Evolutionary conservation across 2,797 vertebrate genomes (phyloP).

Genomic region (Rhinoraja longicauda): DNA sequence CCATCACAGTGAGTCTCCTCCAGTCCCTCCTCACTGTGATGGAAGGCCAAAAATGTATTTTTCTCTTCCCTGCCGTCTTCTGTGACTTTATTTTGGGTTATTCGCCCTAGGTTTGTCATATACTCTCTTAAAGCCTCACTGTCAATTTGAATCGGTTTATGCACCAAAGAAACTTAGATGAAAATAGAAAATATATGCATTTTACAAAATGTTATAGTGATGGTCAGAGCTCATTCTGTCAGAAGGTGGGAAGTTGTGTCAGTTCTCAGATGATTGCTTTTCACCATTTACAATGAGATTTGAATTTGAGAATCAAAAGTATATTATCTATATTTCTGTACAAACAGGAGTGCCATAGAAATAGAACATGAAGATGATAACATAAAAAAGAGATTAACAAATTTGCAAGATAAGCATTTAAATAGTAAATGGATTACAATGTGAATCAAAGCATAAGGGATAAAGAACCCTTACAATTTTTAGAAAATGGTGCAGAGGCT

Average conservation of each 20-base stretch:
- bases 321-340: too few species aligned
- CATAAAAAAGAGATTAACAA: not conserved
- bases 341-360: too few species aligned
- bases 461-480: not conserved
- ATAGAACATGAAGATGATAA: too few species aligned
- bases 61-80: too few species aligned
- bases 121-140: not conserved
- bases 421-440: not conserved
- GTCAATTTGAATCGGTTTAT: not conserved
- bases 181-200: not conserved
- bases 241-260: too few species aligned
- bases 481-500: not conserved
- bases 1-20: too few species aligned
- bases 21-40: too few species aligned
- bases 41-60: too few species aligned
- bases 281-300: too few species aligned
- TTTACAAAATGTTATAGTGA: not conserved
- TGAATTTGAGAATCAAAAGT: too few species aligned
- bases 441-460: not conserved
- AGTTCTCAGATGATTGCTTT: too few species aligned
- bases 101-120: not conserved
- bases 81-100: not conserved
- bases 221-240: too few species aligned
- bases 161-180: not conserved
- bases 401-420: not conserved